Evolutionary conservation across 2,113 vertebrate genomes (phyloP), one percentile per base, ranked within the genome.

Genomic region (Hippocampus barbouri): DNA sequence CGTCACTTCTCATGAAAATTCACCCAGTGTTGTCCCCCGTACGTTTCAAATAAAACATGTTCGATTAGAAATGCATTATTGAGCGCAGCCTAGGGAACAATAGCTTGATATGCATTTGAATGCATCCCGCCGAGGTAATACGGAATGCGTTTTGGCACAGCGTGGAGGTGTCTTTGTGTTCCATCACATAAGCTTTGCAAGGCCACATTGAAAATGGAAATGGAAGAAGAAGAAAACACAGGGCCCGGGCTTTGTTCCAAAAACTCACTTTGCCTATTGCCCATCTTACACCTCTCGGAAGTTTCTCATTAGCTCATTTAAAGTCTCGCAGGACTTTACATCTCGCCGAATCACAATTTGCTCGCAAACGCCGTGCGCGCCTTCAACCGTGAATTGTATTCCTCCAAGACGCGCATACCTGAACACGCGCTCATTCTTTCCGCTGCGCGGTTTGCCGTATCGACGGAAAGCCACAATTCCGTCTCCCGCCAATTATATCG

Each of bases 401-500:
- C 69, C 70, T 51, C 63, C 21, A 47, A 73, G 81, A 77, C 64
- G 56, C 77, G 72, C 54, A 49, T 65, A 51, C 65, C 49, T 25
- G 49, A 40, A 38, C 64, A 18, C 40, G 64, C 49, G 25, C 20
- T 53, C 66, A 41, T 40, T 68, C 70, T 43, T 47, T 74, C 74
- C 66, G 45, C 76, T 10, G 41, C 53, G 41, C 68, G 80, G 69
- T 79, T 80, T 72, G 53, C 84, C 62, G 72, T 86, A 91, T 91
- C 67, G 85, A 90, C 88, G 77, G 16, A 25, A 3, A 70, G 73
- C 65, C 10, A 70, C 79, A 83, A 78, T 87, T 83, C 76, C 88
- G 75, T 54, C 86, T 77, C 86, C 25, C 80, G 87, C 92, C 91
- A 91, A 89, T 91, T 90, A 78, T 89, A 92, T 90, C 59, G 91